phyloP scores from a whole-genome alignment of 2,888 invertebrate species.

The Pocota personata region DNA sequence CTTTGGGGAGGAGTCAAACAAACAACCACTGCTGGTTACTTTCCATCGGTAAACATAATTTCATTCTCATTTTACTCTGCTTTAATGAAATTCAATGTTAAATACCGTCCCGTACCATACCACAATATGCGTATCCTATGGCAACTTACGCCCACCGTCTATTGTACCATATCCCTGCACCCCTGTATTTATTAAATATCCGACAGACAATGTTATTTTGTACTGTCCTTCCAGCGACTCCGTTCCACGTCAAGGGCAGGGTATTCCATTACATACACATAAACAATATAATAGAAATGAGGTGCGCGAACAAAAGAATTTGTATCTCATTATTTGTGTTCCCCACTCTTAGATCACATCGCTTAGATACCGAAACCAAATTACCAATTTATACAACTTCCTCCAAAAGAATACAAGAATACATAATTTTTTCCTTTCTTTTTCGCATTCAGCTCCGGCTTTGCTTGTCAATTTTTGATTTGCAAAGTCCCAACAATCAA shows the following conservation, averaged over 20 bases:
- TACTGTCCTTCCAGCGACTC: neutral
- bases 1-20: no score
- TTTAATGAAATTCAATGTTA: no score
- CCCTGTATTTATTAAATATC: neutral
- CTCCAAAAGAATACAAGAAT: slow-evolving; percentile 54
- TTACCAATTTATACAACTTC: slow-evolving; percentile 59
- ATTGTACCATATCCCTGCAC: no score
- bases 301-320: no score
- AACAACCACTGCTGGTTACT: no score
- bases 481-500: slow-evolving; percentile 27
- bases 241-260: no score
- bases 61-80: no score
- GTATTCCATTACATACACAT: neutral
- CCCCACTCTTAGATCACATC: slow-evolving; percentile 41
- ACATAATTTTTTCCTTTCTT: slow-evolving; percentile 41
- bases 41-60: no score
- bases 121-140: no score
- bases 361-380: slow-evolving; percentile 41
- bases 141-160: neutral
- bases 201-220: neutral
- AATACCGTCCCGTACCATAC: no score
- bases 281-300: neutral
- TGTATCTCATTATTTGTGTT: slow-evolving; percentile 49
- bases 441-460: neutral
- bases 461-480: slow-evolving; percentile 54